Conservation (phyloP, 2,113 vertebrate species). For the Tenebrosternarchus preto region DNA sequence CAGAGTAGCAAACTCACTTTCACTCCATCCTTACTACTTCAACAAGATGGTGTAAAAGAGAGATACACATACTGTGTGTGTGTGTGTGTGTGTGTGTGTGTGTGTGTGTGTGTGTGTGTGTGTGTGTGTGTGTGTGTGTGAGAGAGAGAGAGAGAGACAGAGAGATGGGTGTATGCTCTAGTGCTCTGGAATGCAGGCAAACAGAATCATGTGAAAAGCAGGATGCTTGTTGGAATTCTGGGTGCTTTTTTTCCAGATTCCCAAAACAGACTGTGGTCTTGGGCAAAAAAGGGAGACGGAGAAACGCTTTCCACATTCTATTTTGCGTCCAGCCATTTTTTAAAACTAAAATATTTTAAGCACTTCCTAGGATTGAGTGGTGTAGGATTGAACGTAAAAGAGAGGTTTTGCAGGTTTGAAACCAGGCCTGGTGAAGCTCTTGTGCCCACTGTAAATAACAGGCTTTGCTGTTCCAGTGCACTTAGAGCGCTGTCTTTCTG, state of each 20-base stretch:
- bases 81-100: background rate
- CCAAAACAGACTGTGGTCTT: constrained; percentile 40
- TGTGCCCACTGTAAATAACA: constrained; percentile 29
- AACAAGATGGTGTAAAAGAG: too few species aligned
- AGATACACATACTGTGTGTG: background rate
- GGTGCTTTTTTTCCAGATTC: constrained; percentile 32
- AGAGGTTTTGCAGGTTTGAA: constrained; percentile 10
- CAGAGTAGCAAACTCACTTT: background rate
- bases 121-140: background rate
- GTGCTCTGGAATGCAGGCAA: constrained; percentile 58
- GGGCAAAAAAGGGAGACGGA: background rate
- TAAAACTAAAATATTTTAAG: constrained; percentile 18
- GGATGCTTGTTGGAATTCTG: constrained; percentile 56
- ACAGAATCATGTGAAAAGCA: constrained; percentile 61
- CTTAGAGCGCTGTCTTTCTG: background rate
- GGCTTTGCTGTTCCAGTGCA: background rate
- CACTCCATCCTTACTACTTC: background rate
- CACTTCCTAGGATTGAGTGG: background rate
- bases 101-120: constrained; percentile 3
- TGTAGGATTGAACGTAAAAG: background rate
- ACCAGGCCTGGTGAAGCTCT: constrained; percentile 40
- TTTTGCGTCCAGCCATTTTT: constrained; percentile 8
- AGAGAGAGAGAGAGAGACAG: background rate
- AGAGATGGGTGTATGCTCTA: constrained; percentile 30
- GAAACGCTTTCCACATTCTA: constrained; percentile 15